Percentiles rank a stretch among this genome's conserved stretches.
Conservation (phyloP, 2,113 vertebrate species). For the zebrafish (Danio rerio) region DNA sequence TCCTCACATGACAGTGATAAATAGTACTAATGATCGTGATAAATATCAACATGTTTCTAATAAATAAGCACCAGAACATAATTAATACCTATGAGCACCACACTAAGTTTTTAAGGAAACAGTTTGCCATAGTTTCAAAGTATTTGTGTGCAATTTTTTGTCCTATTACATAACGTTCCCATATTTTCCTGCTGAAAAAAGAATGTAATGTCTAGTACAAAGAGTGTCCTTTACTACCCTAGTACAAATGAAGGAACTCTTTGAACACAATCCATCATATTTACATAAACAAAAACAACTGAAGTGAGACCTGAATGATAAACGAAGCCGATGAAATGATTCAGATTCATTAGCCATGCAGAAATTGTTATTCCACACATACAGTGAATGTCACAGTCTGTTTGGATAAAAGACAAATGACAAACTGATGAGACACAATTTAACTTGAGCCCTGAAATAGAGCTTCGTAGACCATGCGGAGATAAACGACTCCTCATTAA, state of each 20-base stretch:
- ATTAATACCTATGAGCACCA: no score
- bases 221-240: background rate
- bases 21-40: no score
- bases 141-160: background rate
- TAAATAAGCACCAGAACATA: no score
- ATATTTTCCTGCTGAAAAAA: background rate
- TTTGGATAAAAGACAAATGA: background rate
- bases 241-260: background rate
- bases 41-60: no score
- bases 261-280: background rate
- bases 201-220: background rate
- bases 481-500: slow-evolving; percentile 2
- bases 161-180: background rate
- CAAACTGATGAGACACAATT: slow-evolving; percentile 31
- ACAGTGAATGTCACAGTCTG: background rate
- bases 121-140: no score
- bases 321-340: slow-evolving; percentile 3
- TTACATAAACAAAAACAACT: background rate
- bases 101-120: no score
- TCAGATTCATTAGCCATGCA: background rate
- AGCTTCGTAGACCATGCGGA: background rate
- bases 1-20: no score
- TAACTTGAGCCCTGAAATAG: slow-evolving; percentile 5
- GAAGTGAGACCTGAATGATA: background rate
- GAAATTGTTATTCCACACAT: slow-evolving; percentile 24